Evolutionary conservation across 2,888 invertebrate species (phyloP).

Genomic region (Tridacna crocea): DNA sequence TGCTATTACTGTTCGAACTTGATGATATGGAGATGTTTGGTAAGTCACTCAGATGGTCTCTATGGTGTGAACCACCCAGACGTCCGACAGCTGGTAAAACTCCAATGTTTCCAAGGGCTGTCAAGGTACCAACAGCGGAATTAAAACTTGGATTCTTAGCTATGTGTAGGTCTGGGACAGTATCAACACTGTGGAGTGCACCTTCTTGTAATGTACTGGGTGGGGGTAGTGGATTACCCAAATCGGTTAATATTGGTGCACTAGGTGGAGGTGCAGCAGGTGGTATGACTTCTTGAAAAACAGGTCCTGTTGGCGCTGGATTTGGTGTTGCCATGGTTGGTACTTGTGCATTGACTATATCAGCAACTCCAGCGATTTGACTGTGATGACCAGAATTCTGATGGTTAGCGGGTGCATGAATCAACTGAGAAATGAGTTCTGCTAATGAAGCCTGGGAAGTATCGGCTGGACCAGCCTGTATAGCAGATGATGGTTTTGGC

Average conservation of each 20-base stretch:
- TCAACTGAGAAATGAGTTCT: conserved; percentile 9
- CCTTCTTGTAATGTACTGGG: not conserved
- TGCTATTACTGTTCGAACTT: conserved; percentile 42
- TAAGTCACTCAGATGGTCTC: conserved; percentile 8
- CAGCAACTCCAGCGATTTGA: not conserved
- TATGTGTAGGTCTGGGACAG: not conserved
- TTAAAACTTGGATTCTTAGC: not conserved
- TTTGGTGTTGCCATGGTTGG: not conserved
- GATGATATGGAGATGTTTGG: conserved; percentile 46
- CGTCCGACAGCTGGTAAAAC: conserved; percentile 9
- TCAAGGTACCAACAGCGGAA: not conserved
- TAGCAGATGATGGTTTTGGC: not conserved
- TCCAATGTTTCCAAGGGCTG: conserved; percentile 4
- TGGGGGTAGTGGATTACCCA: not conserved
- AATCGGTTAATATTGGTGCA: not conserved
- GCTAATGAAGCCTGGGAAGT: not conserved
- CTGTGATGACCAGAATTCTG: not conserved
- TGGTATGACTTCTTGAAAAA: not conserved
- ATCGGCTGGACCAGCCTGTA: not conserved
- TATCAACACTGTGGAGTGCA: not conserved
- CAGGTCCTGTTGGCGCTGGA: not conserved
- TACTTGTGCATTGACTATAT: not conserved
- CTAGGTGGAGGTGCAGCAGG: not conserved
- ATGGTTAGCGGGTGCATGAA: conserved; percentile 18
- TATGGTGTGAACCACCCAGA: not conserved